Evolutionary conservation across 2,888 invertebrate genomes (phyloP).

Genomic region (Phyto melanocephala): DNA sequence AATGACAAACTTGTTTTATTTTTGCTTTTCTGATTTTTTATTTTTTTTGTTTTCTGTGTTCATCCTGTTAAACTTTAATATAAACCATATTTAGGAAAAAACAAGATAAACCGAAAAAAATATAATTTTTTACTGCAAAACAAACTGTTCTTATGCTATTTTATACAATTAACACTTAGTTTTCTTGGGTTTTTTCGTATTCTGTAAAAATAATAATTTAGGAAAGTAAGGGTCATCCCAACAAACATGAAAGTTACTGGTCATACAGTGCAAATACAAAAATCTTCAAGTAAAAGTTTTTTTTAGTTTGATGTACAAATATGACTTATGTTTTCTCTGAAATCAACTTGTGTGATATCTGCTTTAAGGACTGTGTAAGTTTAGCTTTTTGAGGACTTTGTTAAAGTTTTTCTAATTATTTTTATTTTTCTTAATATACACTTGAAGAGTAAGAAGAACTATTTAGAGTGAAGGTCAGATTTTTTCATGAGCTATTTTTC

Average conservation of each 20-base stretch:
- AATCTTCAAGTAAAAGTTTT: slow-evolving; percentile 17
- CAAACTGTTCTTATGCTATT: neutral
- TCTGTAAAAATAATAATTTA: slow-evolving; percentile 3
- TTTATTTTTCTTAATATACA: too few species aligned
- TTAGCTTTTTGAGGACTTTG: too few species aligned
- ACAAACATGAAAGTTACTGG: slow-evolving; percentile 24
- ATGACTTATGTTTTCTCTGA: neutral
- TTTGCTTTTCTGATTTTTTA: too few species aligned
- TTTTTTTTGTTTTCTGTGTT: too few species aligned
- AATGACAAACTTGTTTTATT: neutral
- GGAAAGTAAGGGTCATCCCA: neutral
- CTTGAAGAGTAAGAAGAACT: too few species aligned
- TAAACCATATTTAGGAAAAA: slow-evolving; percentile 46
- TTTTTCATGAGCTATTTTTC: too few species aligned
- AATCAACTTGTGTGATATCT: neutral
- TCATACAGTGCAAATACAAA: neutral
- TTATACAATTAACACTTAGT: slow-evolving; percentile 53
- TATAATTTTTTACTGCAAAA: neutral
- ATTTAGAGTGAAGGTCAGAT: too few species aligned
- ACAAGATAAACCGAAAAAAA: neutral
- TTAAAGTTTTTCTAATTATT: too few species aligned
- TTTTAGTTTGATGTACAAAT: neutral
- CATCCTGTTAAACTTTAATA: neutral
- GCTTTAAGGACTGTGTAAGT: too few species aligned
- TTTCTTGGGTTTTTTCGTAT: slow-evolving; percentile 16